phyloP scores from a whole-genome alignment of 2,797 vertebrate genomes.

The Sphenopsis melanotis region DNA sequence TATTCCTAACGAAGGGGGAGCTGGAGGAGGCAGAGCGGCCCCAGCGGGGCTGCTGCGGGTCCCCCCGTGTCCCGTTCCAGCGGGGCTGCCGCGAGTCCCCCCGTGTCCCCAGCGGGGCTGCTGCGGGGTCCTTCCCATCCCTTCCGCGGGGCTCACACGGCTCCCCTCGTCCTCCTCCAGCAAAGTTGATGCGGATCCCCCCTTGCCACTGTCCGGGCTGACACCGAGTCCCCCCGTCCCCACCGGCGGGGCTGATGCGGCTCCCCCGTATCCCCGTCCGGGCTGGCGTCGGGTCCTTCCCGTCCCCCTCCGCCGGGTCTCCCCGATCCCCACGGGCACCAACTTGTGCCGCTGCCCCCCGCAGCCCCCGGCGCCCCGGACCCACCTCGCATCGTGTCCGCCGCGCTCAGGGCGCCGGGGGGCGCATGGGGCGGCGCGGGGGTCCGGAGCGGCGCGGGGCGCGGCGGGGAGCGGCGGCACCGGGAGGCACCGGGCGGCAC shows the following conservation, averaged over 20 bases:
- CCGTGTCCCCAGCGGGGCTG: neutral
- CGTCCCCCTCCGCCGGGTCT: neutral
- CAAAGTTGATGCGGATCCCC: neutral
- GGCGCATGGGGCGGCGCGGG: slow-evolving; percentile 8
- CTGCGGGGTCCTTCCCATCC: neutral
- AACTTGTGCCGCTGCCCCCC: neutral
- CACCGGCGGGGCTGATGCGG: neutral
- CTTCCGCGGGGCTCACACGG: neutral
- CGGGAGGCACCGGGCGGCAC: neutral
- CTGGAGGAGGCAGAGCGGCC: neutral
- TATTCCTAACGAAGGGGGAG: neutral
- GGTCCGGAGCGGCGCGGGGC: neutral
- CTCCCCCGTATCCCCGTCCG: neutral
- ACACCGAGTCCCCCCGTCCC: neutral
- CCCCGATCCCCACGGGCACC: neutral
- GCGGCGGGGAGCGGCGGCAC: neutral
- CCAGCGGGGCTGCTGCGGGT: neutral
- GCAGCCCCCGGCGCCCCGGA: neutral
- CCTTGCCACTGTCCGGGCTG: neutral
- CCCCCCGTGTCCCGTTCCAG: neutral
- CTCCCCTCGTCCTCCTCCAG: neutral
- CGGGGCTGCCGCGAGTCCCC: neutral
- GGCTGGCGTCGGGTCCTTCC: neutral
- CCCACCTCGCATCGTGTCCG: slow-evolving; percentile 49
- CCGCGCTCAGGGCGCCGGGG: slow-evolving; percentile 5